Base-by-base conservation (phyloP, 2,888 invertebrate species). In the Agrotis ipsilon region DNA sequence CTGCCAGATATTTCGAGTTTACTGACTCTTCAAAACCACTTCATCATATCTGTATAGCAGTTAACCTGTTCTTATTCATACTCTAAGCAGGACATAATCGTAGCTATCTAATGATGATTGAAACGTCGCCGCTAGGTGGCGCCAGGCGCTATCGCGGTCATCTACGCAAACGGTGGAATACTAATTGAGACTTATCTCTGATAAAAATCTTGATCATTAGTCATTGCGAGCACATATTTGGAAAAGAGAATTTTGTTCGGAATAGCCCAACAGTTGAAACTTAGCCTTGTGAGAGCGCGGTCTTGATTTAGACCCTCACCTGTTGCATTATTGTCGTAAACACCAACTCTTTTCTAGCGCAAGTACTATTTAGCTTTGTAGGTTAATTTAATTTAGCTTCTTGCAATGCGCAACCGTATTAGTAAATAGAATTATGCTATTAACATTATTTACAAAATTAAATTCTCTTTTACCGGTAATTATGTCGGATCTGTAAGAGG, bases 131-230 rank as follows among this genome's bases (percentile, higher is more conserved):
- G 76, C 82, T 65, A 85, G 82, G 80, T 87, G 92, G 92, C 92
- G 93, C 92, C 92, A 86, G 72, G 75, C 82, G 71, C 82, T 92
- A 93, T 94, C 93, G 83, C 85, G 83, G 84, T 82, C 88, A 91
- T 88, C 89, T 57, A 85, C 72, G 86, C 84, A 79, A 85, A 85
- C 89, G 86, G 79, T 81, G 83, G 91, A 89, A 92, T 92, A 88
- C 89, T 91, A 92, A 94, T 92, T 91, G 86, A 86, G 85, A 84
- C 83, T 84, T 87, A 87, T 86, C 85, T 81, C 68, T 57, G 75
- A 76, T 77, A 63, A 57, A 45, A 52, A 78, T 82, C 71, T 58
- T 16, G 51, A 67, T 61, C 45, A 75, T 75, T 32, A 24, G 39
- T 68, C 69, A 72, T 65, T 57, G 58, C 46, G 14, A 52, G 16